Evolutionary conservation across 53 echinoderm and acorn worm genomes (phyloP).

Genomic region (Holothuria leucospilota): DNA sequence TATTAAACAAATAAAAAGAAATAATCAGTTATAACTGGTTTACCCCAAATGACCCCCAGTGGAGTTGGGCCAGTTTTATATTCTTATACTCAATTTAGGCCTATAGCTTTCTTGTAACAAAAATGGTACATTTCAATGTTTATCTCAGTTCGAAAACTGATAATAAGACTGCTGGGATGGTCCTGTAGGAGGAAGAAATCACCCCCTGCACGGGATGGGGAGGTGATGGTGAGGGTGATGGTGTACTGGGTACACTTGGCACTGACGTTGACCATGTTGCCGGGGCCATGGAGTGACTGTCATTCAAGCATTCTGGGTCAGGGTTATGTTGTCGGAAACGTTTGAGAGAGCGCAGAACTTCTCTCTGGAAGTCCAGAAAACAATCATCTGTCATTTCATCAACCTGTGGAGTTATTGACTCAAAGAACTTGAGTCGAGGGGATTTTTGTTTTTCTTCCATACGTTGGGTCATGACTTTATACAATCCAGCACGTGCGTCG

Average conservation of each 20-base stretch:
- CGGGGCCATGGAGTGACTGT: constrained; percentile 20
- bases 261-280: constrained; percentile 53
- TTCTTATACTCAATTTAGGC: too few species aligned
- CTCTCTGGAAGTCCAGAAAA: constrained; percentile 47
- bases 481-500: constrained; percentile 45
- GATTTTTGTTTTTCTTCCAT: constrained; percentile 56
- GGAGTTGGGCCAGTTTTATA: not conserved
- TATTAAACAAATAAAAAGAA: not conserved
- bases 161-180: constrained; percentile 42
- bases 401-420: constrained; percentile 54
- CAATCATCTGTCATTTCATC: constrained; percentile 56
- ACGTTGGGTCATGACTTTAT: constrained; percentile 46
- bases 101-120: constrained; percentile 3
- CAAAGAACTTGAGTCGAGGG: constrained; percentile 54
- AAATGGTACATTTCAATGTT: too few species aligned
- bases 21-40: not conserved
- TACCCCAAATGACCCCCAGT: not conserved
- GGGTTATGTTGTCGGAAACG: constrained; percentile 7
- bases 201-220: constrained; percentile 23
- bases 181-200: constrained; percentile 53
- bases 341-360: constrained; percentile 37
- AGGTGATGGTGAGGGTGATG: constrained; percentile 46
- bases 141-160: constrained; percentile 47
- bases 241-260: constrained; percentile 23
- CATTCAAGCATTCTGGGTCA: constrained; percentile 28